Percentiles rank a stretch among this genome's conserved stretches.
Conservation (phyloP, 30 jellyfish, hydroid and myxozoan species). For the Turritopsis rubra region DNA sequence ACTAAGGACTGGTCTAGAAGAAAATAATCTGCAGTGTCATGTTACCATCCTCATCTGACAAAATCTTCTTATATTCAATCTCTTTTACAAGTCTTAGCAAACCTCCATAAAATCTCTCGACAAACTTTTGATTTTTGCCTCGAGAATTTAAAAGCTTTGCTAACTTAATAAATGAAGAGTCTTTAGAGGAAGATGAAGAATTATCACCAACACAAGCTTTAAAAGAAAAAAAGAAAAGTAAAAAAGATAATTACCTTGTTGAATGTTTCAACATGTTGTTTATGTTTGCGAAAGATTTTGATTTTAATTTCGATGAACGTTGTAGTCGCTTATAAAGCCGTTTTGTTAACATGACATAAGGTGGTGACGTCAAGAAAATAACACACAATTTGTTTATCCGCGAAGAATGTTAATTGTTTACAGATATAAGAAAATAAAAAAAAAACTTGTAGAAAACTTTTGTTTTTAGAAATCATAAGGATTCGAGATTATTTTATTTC, state of each 20-base stretch:
- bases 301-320: not conserved
- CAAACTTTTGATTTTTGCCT: no score
- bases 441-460: no score
- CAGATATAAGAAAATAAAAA: not conserved
- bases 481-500: no score
- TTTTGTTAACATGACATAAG: no score
- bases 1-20: not conserved
- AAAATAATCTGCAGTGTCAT: no score
- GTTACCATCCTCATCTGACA: no score
- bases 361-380: not conserved
- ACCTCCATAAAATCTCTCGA: no score
- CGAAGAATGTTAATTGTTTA: not conserved
- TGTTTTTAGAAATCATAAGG: no score
- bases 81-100: no score
- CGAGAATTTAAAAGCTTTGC: no score
- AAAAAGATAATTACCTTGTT: not conserved
- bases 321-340: not conserved
- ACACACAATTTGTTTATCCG: not conserved
- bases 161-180: not conserved
- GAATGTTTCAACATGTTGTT: constrained; percentile 1
- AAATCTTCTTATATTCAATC: no score
- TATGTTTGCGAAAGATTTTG: constrained; percentile 1
- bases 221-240: no score
- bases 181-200: not conserved
- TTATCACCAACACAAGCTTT: not conserved